Percentiles rank a stretch among this genome's conserved stretches.
These are phyloP conservation scores for Columba livia DNA, from an alignment of 2,113 vertebrate species.

Conservation along the genomic window DNA sequence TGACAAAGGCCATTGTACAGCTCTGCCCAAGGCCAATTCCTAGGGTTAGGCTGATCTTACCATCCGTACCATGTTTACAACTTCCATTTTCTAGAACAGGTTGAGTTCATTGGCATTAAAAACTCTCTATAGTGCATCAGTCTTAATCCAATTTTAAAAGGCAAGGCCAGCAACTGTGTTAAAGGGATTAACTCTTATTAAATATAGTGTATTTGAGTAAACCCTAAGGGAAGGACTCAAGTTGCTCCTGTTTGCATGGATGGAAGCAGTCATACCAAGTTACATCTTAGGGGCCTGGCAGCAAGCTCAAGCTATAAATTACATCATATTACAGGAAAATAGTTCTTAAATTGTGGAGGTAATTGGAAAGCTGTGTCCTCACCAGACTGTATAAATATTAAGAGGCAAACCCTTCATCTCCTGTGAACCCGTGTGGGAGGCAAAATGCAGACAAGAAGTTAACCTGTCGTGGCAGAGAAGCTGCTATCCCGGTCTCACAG, in stretches of 20 bases:
- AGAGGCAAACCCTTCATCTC: background rate
- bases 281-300: slow-evolving; percentile 23
- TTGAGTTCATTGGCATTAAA: slow-evolving; percentile 64
- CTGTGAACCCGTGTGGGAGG: background rate
- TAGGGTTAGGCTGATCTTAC: slow-evolving; percentile 17
- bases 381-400: background rate
- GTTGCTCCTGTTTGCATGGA: slow-evolving; percentile 33
- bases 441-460: background rate
- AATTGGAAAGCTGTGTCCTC: slow-evolving; percentile 1
- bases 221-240: slow-evolving; percentile 52
- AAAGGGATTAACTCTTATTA: slow-evolving; percentile 71
- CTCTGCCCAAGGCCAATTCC: slow-evolving; percentile 9
- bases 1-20: slow-evolving; percentile 50
- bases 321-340: background rate
- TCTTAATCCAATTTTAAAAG: slow-evolving; percentile 70
- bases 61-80: slow-evolving; percentile 23
- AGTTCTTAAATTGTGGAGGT: background rate
- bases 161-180: slow-evolving; percentile 64
- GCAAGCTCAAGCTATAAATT: background rate
- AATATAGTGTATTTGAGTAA: slow-evolving; percentile 66
- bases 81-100: slow-evolving; percentile 59
- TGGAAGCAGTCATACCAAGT: slow-evolving; percentile 8
- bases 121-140: slow-evolving; percentile 59
- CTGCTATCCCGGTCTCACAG: background rate
- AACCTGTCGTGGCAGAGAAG: background rate